These are phyloP conservation scores for Monopterus albus DNA, from an alignment of 2,113 vertebrate genomes.

Conservation along the genomic window DNA sequence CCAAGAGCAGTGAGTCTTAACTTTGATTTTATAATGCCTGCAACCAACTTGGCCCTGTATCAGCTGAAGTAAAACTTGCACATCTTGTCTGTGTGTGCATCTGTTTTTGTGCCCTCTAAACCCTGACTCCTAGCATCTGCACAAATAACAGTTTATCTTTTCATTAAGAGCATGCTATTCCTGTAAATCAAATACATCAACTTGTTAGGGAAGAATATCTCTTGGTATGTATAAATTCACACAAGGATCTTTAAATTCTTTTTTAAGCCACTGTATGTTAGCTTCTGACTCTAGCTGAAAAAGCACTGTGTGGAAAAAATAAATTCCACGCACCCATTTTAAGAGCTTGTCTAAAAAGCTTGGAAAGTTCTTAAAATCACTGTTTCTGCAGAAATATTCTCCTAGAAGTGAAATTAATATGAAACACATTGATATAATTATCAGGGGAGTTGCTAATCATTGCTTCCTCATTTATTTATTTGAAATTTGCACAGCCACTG, in stretches of 20 bases:
- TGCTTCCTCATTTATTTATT: conserved; percentile 75
- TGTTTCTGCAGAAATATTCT: conserved; percentile 73
- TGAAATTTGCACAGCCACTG: conserved; percentile 69
- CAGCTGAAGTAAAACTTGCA: conserved; percentile 63
- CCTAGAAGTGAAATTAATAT: conserved; percentile 77
- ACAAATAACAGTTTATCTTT: conserved; percentile 8
- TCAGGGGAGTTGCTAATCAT: conserved; percentile 74
- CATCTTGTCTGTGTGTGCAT: conserved; percentile 16
- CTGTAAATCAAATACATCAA: neutral
- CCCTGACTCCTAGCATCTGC: conserved; percentile 16
- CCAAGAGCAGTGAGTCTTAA: conserved; percentile 69
- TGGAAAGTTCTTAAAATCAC: conserved; percentile 64
- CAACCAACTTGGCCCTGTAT: conserved; percentile 72
- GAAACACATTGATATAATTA: conserved; percentile 55
- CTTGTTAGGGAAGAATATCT: neutral
- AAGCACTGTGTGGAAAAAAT: neutral
- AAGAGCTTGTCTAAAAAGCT: conserved; percentile 38
- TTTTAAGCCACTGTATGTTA: neutral
- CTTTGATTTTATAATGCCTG: conserved; percentile 81
- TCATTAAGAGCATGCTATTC: conserved; percentile 4
- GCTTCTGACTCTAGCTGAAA: neutral
- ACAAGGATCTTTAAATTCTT: neutral
- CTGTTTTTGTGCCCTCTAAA: conserved; percentile 23
- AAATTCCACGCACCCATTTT: conserved; percentile 22
- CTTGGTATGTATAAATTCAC: conserved; percentile 8